Conservation (phyloP, 2,113 vertebrate genomes). For the Anguilla japonica region DNA sequence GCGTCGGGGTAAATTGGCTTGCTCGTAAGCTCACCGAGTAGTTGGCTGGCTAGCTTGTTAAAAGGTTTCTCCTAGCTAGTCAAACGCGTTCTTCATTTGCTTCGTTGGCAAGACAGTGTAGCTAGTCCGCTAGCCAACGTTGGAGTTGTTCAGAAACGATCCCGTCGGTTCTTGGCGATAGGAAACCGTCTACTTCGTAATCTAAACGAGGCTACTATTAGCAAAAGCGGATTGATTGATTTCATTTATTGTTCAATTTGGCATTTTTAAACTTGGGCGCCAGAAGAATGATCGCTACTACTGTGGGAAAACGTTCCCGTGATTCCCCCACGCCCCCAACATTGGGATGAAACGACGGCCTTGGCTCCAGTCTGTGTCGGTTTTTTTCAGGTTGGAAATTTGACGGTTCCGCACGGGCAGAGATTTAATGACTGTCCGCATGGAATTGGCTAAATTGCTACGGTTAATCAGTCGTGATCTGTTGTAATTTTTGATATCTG, state of each 20-base stretch:
- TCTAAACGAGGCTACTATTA: neutral
- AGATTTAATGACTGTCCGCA: neutral
- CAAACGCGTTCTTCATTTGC: neutral
- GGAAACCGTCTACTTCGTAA: neutral
- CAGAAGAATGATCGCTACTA: slow-evolving; percentile 12
- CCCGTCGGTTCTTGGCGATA: neutral
- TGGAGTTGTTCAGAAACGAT: neutral
- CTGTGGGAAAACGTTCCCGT: slow-evolving; percentile 1
- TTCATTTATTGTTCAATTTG: neutral
- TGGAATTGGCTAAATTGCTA: neutral
- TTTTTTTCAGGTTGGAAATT: neutral
- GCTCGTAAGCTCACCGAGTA: too few relatives aligned
- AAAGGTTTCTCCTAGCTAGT: neutral
- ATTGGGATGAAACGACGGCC: neutral
- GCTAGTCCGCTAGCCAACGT: neutral
- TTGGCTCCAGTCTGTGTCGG: neutral
- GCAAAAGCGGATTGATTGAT: neutral
- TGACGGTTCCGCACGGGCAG: neutral
- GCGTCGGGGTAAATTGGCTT: neutral
- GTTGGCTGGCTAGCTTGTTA: too few relatives aligned
- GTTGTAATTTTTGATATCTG: neutral
- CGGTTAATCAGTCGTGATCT: neutral
- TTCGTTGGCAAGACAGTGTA: too few relatives aligned
- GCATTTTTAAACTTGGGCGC: slow-evolving; percentile 33
- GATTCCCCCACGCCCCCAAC: slow-evolving; percentile 7